A percentile compares a stretch with the other conserved stretches of the same genome.
Evolutionary conservation across 1,140 invertebrate species (phyloP).

Genomic region (Conus betulinus): DNA sequence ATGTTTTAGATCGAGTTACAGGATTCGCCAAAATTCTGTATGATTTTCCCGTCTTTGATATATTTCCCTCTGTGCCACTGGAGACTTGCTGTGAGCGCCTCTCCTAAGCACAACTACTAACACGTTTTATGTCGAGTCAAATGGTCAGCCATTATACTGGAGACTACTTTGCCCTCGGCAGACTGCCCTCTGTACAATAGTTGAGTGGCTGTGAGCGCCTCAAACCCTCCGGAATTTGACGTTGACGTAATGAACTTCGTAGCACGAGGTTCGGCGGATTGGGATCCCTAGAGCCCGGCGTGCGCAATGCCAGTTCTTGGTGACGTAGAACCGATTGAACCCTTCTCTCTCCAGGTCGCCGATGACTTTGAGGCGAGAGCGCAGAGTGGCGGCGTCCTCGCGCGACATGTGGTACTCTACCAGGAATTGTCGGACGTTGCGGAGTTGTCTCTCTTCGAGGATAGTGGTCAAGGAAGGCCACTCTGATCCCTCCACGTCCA

Average conservation of each 20-base stretch:
- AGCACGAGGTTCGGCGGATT: background rate
- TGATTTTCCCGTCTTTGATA: no score
- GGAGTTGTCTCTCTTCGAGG: background rate
- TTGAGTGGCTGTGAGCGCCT: no score
- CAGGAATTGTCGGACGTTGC: slow-evolving; percentile 1
- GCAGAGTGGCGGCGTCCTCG: background rate
- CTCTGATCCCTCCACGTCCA: slow-evolving; percentile 17
- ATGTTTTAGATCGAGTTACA: no score
- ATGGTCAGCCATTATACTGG: no score
- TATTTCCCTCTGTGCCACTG: no score
- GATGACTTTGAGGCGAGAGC: background rate
- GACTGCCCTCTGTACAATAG: no score
- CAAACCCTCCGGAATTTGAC: background rate
- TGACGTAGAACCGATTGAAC: slow-evolving; percentile 5
- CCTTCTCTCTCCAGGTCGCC: background rate
- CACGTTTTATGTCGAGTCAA: no score
- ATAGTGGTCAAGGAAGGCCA: background rate
- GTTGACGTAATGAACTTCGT: slow-evolving; percentile 21
- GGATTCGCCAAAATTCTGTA: no score
- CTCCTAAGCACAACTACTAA: no score
- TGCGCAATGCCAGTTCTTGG: background rate
- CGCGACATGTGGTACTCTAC: slow-evolving; percentile 2
- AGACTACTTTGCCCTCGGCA: no score
- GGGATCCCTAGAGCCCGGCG: background rate
- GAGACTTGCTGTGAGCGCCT: no score